Conservation (phyloP, 2,888 invertebrate genomes). For the Ophion costatus region DNA sequence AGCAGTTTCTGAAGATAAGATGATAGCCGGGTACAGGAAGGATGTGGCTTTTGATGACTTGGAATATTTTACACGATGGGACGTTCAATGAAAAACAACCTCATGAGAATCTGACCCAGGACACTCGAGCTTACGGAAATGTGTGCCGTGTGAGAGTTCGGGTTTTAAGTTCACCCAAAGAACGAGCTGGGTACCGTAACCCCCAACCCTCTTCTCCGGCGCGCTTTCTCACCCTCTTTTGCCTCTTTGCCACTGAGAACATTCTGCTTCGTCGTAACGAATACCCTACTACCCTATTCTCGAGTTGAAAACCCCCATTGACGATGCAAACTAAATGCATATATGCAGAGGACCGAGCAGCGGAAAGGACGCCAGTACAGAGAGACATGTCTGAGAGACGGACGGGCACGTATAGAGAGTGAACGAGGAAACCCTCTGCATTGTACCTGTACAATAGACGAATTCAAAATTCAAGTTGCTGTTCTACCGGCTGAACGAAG, state of each 20-base stretch:
- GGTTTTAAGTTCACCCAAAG: slow-evolving; percentile 33
- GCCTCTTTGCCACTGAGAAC: slow-evolving; percentile 20
- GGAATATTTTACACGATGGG: slow-evolving; percentile 24
- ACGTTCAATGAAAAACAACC: slow-evolving; percentile 54
- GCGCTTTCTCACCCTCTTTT: slow-evolving; percentile 37
- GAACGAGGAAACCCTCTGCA: slow-evolving; percentile 49
- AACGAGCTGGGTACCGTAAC: slow-evolving; percentile 24
- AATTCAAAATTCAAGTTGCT: slow-evolving; percentile 49
- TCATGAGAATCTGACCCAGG: slow-evolving; percentile 28
- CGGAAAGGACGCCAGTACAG: slow-evolving; percentile 48
- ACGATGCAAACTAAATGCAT: slow-evolving; percentile 75
- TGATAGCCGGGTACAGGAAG: slow-evolving; percentile 20
- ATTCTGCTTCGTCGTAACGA: slow-evolving; percentile 53
- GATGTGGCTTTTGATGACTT: slow-evolving; percentile 40
- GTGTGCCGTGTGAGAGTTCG: slow-evolving; percentile 19
- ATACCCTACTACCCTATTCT: slow-evolving; percentile 46
- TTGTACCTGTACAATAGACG: slow-evolving; percentile 38
- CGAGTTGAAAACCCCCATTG: slow-evolving; percentile 47
- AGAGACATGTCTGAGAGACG: slow-evolving; percentile 71
- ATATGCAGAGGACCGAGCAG: slow-evolving; percentile 70
- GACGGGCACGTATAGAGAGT: background rate
- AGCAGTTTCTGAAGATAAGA: slow-evolving; percentile 2
- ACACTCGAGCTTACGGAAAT: slow-evolving; percentile 37
- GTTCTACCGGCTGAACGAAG: slow-evolving; percentile 16
- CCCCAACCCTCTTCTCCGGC: slow-evolving; percentile 23